phyloP scores from a whole-genome alignment of 2,888 invertebrate genomes.

The Seira sanloemensis region DNA sequence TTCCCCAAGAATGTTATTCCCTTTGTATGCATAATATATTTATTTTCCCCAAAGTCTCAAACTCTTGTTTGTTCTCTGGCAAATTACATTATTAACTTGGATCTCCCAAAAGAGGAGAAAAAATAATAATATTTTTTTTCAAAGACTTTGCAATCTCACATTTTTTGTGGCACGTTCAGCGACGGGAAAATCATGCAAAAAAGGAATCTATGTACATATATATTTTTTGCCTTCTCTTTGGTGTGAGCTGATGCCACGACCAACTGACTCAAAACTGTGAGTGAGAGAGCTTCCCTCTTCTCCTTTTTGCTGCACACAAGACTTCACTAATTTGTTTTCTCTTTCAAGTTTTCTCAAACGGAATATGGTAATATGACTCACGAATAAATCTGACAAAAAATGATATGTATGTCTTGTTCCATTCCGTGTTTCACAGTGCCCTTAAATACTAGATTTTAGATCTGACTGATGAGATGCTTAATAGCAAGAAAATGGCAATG shows the following conservation, averaged over 20 bases:
- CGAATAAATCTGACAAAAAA: background rate
- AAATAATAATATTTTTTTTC: slow-evolving; percentile 24
- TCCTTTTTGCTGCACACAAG: background rate
- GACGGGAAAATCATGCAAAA: background rate
- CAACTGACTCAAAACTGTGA: slow-evolving; percentile 51
- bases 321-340: background rate
- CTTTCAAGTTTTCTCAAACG: background rate
- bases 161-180: background rate
- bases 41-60: background rate
- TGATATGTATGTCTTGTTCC: too few species aligned
- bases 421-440: too few species aligned
- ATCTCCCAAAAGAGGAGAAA: slow-evolving; percentile 9
- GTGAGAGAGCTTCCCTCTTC: background rate
- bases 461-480: background rate
- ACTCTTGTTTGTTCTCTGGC: slow-evolving; percentile 52
- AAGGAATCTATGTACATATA: too few species aligned
- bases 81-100: slow-evolving; percentile 54
- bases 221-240: too few species aligned
- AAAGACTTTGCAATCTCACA: too few species aligned
- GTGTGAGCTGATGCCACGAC: slow-evolving; percentile 29
- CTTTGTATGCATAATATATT: background rate
- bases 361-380: background rate
- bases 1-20: background rate
- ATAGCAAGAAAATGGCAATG: background rate
- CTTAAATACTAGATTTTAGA: background rate